Conservation (phyloP, 1,140 invertebrate species). For the Pantala flavescens region DNA sequence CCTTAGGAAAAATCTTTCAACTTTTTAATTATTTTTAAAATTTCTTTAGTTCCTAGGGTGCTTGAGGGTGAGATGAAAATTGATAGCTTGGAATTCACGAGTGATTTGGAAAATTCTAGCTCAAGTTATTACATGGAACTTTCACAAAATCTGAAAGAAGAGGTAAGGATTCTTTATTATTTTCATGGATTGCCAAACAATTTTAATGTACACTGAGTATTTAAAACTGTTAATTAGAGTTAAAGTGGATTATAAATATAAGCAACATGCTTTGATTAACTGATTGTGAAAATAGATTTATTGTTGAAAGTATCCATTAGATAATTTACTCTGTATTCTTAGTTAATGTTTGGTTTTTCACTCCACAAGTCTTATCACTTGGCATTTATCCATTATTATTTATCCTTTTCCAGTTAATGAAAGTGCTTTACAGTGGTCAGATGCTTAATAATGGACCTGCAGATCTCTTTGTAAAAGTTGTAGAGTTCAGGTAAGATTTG, state of each 20-base stretch:
- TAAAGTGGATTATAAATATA: no score
- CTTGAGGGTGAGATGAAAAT: constrained; percentile 55
- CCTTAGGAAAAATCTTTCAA: no score
- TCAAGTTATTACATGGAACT: constrained; percentile 51
- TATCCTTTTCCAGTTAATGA: constrained; percentile 28
- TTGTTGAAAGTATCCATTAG: no score
- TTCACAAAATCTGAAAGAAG: constrained; percentile 41
- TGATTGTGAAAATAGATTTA: no score
- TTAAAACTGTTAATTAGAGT: no score
- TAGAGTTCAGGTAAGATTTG: constrained; percentile 45
- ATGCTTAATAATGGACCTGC: constrained; percentile 39
- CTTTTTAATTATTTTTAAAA: no score
- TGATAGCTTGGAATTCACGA: constrained; percentile 50
- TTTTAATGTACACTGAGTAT: constrained; percentile 17
- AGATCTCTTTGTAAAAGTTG: constrained; percentile 48
- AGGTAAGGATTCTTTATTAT: constrained; percentile 32
- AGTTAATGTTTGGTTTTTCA: no score
- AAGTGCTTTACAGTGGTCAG: constrained; percentile 39
- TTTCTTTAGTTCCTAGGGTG: constrained; percentile 45
- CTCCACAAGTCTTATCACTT: no score
- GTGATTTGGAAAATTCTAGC: constrained; percentile 44
- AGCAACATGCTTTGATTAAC: no score
- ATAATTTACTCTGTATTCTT: no score
- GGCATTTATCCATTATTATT: background rate
- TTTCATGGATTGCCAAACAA: constrained; percentile 6